Evolutionary conservation across 2,797 vertebrate species (phyloP).

Genomic region (Artibeus jamaicensis): DNA sequence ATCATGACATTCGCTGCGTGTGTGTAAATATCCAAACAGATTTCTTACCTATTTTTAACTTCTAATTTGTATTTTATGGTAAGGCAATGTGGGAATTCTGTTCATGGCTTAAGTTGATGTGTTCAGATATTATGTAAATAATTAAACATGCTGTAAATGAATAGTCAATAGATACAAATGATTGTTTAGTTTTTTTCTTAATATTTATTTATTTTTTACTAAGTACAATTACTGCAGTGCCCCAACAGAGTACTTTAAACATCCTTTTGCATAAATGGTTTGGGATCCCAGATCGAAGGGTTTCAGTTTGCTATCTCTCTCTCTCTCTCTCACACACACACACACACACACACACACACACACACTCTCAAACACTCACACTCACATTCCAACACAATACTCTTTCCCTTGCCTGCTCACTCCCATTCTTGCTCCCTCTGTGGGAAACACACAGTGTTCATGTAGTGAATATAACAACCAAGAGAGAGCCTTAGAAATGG

Average conservation of each 20-base stretch:
- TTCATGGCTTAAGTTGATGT: slow-evolving; percentile 85
- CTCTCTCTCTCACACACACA: neutral
- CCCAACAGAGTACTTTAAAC: slow-evolving; percentile 87
- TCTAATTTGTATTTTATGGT: slow-evolving; percentile 91
- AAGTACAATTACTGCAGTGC: slow-evolving; percentile 82
- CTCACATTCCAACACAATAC: neutral
- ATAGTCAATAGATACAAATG: slow-evolving; percentile 83
- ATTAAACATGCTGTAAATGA: slow-evolving; percentile 88
- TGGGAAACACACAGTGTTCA: slow-evolving; percentile 61
- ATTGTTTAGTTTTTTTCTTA: slow-evolving; percentile 79
- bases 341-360: neutral
- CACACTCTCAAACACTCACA: neutral
- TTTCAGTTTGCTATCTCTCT: slow-evolving; percentile 50
- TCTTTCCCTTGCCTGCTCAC: neutral
- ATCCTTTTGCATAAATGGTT: slow-evolving; percentile 83
- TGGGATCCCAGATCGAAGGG: slow-evolving; percentile 77
- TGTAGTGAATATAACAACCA: slow-evolving; percentile 20
- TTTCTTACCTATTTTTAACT: slow-evolving; percentile 93
- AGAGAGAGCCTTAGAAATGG: slow-evolving; percentile 52
- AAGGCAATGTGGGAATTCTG: slow-evolving; percentile 87
- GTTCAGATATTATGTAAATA: slow-evolving; percentile 91
- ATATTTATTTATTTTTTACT: slow-evolving; percentile 77
- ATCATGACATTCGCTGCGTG: slow-evolving; percentile 84
- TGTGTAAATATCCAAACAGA: slow-evolving; percentile 92
- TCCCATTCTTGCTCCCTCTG: neutral